phyloP scores from a whole-genome alignment of 2,797 vertebrate species.

The Cryptoprocta ferox region DNA sequence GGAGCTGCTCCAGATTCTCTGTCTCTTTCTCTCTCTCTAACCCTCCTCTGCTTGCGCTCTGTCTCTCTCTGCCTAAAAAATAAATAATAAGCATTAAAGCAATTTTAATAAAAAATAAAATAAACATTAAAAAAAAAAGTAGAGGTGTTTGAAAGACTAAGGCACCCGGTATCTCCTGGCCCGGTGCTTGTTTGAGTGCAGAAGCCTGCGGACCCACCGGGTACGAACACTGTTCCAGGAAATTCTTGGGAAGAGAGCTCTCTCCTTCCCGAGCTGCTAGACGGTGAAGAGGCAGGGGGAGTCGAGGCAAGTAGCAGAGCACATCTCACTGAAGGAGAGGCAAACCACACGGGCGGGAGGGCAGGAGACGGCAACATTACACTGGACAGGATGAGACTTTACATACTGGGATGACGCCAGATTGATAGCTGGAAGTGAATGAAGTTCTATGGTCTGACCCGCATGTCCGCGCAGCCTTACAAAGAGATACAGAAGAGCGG shows the following conservation, averaged over 20 bases:
- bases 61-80: too few species aligned
- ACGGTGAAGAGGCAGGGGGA: background rate
- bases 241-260: background rate
- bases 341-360: too few species aligned
- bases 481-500: background rate
- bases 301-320: background rate
- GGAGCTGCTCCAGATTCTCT: too few species aligned
- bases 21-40: too few species aligned
- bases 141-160: background rate
- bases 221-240: background rate
- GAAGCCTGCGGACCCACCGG: background rate
- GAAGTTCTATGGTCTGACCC: background rate
- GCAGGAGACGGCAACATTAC: background rate
- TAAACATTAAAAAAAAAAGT: background rate
- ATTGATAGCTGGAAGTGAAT: background rate
- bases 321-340: background rate
- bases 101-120: too few species aligned
- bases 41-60: too few species aligned
- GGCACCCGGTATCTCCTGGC: too few species aligned
- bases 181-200: background rate
- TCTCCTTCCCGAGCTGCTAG: background rate
- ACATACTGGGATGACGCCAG: rapidly evolving
- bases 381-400: background rate
- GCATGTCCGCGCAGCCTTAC: rapidly evolving
- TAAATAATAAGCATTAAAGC: too few species aligned